Conservation (phyloP, 2,797 vertebrate species). For the Hypotaenidia philippensis region DNA sequence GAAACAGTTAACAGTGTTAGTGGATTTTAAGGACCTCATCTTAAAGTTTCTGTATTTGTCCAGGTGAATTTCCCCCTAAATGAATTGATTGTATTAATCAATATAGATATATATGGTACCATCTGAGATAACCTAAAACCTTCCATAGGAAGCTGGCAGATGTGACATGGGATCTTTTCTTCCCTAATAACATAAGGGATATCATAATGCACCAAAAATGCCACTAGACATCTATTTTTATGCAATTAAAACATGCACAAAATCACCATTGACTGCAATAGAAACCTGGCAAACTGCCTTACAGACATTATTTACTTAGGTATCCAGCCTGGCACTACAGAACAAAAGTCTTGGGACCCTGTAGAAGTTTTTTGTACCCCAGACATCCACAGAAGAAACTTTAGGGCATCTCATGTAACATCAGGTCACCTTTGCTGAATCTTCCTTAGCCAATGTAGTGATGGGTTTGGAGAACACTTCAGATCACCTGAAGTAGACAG, state of each 20-base stretch:
- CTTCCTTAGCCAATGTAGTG: background rate
- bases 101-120: no score
- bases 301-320: background rate
- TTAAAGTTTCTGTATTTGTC: background rate
- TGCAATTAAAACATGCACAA: background rate
- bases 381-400: background rate
- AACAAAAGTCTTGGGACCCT: background rate
- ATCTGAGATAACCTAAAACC: background rate
- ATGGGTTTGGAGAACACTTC: background rate
- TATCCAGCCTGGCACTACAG: background rate
- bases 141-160: background rate
- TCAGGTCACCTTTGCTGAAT: background rate
- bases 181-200: background rate
- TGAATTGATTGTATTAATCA: background rate
- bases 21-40: background rate
- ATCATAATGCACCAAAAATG: background rate
- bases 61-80: background rate
- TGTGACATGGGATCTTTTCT: background rate
- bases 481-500: background rate
- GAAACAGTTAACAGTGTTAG: background rate
- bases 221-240: background rate
- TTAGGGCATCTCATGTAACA: background rate
- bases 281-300: background rate
- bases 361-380: background rate
- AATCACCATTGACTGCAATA: background rate